A percentile compares a stretch with the other conserved stretches of the same genome.
Conservation (phyloP, 2,888 invertebrate species). For the Plutella xylostella region DNA sequence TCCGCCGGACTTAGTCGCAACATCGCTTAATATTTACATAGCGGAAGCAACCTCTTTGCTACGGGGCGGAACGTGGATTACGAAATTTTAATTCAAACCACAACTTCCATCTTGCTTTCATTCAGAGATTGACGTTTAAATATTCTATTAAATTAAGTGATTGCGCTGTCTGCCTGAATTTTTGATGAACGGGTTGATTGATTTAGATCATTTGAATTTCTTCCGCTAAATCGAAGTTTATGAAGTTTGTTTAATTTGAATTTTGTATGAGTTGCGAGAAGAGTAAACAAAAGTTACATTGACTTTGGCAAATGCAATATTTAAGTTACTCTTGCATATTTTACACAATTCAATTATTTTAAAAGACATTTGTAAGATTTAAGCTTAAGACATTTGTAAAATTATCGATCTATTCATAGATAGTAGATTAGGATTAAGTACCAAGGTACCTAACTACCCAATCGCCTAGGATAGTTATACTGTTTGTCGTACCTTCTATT, state of each 20-base stretch:
- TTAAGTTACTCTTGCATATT: too few species aligned
- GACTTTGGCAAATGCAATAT: too few species aligned
- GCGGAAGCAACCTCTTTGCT: conserved; percentile 50
- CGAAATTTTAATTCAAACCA: conserved; percentile 52
- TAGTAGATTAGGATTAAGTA: too few species aligned
- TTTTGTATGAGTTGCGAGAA: conserved; percentile 6
- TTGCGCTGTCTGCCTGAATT: conserved; percentile 57
- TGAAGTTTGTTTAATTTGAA: conserved; percentile 30
- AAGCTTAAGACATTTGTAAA: too few species aligned
- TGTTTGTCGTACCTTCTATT: too few species aligned
- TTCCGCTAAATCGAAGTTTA: conserved; percentile 47
- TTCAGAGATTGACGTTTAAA: conserved; percentile 53
- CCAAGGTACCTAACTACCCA: too few species aligned
- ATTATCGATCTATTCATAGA: too few species aligned
- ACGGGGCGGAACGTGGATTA: conserved; percentile 45
- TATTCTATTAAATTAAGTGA: conserved; percentile 52
- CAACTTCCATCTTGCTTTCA: conserved; percentile 52
- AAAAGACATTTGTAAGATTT: too few species aligned
- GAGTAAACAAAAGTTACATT: not conserved
- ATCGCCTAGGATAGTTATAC: too few species aligned
- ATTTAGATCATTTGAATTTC: conserved; percentile 58
- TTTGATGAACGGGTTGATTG: conserved; percentile 64
- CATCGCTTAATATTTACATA: conserved; percentile 55
- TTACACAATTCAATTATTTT: too few species aligned
- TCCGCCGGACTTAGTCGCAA: conserved; percentile 25